These are phyloP conservation scores for Garra rufa DNA, from an alignment of 2,113 vertebrate species.

Conservation along the genomic window DNA sequence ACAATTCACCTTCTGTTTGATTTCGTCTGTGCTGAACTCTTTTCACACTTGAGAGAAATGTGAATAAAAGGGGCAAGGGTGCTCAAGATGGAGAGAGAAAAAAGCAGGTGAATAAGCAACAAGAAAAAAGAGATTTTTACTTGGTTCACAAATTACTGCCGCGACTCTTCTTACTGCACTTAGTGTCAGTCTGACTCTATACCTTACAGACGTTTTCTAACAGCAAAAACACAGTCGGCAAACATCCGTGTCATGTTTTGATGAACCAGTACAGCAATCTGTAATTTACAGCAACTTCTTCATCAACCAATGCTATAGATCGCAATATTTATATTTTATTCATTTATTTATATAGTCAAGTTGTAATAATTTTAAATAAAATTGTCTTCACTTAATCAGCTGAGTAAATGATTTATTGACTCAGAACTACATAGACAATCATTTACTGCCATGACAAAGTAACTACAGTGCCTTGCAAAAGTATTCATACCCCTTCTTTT, in stretches of 20 bases:
- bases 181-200: not conserved
- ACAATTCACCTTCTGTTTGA: not conserved
- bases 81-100: constrained; percentile 2
- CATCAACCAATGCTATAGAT: not conserved
- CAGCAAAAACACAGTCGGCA: not conserved
- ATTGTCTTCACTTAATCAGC: not conserved
- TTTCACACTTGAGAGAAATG: not conserved
- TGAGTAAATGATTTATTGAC: not conserved
- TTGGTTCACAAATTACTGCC: not conserved
- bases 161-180: not conserved
- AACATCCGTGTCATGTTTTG: not conserved
- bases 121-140: not conserved
- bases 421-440: not conserved
- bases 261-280: not conserved
- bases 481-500: no score
- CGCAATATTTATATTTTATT: no score
- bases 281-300: not conserved
- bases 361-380: no score
- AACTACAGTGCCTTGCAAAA: no score
- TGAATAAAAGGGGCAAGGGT: not conserved
- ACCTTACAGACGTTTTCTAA: not conserved
- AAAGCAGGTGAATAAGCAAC: not conserved
- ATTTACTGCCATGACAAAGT: not conserved
- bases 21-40: not conserved
- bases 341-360: no score